Base-by-base conservation (phyloP, 2,888 invertebrate genomes). In the Deilephila elpenor region DNA sequence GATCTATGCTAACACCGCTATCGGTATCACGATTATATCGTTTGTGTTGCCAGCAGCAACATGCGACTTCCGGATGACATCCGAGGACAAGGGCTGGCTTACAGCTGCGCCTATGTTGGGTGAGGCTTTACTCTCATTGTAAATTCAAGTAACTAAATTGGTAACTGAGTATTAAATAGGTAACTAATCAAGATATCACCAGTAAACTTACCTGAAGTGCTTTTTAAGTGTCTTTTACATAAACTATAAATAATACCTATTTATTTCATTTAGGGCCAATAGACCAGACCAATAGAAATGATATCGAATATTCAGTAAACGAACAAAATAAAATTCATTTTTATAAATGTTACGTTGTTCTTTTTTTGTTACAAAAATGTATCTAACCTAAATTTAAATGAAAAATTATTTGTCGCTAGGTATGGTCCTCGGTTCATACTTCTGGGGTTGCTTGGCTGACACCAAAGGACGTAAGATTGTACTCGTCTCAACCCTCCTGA, bases 381-480 rank as follows among this genome's bases (percentile, higher is more conserved):
- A 51, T 51, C 3, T 51, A 14, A 1, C 14, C 51, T 14, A 7
- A 5, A 70, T 17, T 5, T 53, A 32, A n/a, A 37, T 19, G n/a
- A 61, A 61, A 5, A 61, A 2, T 0, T 17, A 29, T 53, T 53
- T 62, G 14, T 62, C 5, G 3, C 19, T 32, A 97, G 97, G 97
- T 77, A 97, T 97, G 97, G 96, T 97, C 71, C 90, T 97, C 82
- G 97, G 97, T 25, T 97, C 97, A 62, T 97, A 97, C 91, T 97
- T 97, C 90, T 97, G 97, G 97, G 97, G 97, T 71, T 97, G 97
- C 87, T 94, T 97, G 84, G 97, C 97, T 77, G 97, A 97, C 87
- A 97, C 97, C 14, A 97, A 97, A 83, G 97, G 97, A n/a, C 95
- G 97, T 74, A 97, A 96, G 87, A 89, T 95, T 14, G 97, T 97